Conservation (phyloP, 2,113 vertebrate genomes). For the Alethe diademata region DNA sequence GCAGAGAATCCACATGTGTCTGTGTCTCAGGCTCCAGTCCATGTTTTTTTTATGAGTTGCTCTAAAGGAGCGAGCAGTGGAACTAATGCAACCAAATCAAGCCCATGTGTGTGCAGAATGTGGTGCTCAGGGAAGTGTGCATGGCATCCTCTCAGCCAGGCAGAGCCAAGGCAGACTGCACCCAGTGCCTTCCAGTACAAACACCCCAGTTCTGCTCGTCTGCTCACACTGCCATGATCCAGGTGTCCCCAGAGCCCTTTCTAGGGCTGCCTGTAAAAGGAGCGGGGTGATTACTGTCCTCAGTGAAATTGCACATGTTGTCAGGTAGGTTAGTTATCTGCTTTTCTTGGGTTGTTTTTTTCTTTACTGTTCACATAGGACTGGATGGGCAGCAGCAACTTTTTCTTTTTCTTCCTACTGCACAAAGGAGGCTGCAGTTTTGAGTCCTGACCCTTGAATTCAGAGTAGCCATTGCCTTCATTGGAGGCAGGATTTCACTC, state of each 20-base stretch:
- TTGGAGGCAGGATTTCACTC: not conserved
- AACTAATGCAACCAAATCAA: constrained; percentile 14
- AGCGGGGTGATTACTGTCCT: not conserved
- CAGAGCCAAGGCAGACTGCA: not conserved
- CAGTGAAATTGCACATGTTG: not conserved
- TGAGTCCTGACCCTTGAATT: not conserved
- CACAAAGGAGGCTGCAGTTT: not conserved
- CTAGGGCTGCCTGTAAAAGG: not conserved
- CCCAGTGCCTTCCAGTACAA: not conserved
- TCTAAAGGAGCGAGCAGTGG: not conserved
- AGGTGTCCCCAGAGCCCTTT: not conserved
- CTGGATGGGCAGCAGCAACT: not conserved
- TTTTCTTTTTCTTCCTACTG: not conserved
- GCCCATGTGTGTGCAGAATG: not conserved
- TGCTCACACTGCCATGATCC: not conserved
- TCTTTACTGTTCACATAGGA: not conserved
- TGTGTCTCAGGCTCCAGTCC: not conserved
- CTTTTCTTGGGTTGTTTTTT: not conserved
- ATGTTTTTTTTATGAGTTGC: not conserved
- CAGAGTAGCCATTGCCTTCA: not conserved
- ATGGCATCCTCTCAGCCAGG: not conserved
- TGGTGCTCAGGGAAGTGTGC: not conserved
- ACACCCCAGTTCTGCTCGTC: not conserved
- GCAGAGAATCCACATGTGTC: not conserved
- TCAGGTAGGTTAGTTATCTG: not conserved